These are phyloP conservation scores for Caenorhabditis zanzibari DNA, from an alignment of 2,888 invertebrate genomes.

Conservation along the genomic window DNA sequence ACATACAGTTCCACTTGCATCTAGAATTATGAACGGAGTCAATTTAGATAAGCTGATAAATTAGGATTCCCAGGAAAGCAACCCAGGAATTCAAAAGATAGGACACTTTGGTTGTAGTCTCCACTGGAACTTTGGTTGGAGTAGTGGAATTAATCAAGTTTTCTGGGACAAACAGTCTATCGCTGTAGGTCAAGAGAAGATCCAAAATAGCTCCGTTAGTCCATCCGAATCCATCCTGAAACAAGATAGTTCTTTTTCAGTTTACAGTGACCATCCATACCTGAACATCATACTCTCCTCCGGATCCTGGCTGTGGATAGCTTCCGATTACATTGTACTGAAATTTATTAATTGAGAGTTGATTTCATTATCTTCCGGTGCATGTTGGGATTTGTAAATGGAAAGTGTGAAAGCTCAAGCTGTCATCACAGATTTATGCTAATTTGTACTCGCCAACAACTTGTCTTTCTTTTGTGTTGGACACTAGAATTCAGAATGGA, in stretches of 20 bases:
- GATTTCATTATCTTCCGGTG: constrained; percentile 37
- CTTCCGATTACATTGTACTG: constrained; percentile 80
- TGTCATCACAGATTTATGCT: constrained; percentile 65
- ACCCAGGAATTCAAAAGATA: constrained; percentile 1
- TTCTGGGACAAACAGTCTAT: constrained; percentile 69
- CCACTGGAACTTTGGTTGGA: constrained; percentile 5
- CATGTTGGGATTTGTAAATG: not conserved
- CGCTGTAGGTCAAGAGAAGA: constrained; percentile 78
- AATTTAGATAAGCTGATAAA: constrained; percentile 17
- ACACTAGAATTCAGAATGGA: constrained; percentile 37
- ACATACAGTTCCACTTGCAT: constrained; percentile 20
- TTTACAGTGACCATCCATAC: constrained; percentile 28
- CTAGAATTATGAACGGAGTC: not conserved
- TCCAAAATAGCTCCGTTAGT: constrained; percentile 82
- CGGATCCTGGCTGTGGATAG: constrained; percentile 77
- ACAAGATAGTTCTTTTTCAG: not conserved
- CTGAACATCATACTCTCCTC: constrained; percentile 81
- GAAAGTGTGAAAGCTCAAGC: constrained; percentile 49
- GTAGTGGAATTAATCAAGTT: constrained; percentile 51
- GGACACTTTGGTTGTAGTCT: constrained; percentile 23
- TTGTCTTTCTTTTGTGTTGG: constrained; percentile 39
- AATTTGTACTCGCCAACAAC: constrained; percentile 40
- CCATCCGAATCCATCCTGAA: constrained; percentile 81
- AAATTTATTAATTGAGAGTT: constrained; percentile 51
- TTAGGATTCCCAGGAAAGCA: constrained; percentile 5